Base-by-base conservation (phyloP, 2,797 vertebrate species). In the Myotis daubentonii region DNA sequence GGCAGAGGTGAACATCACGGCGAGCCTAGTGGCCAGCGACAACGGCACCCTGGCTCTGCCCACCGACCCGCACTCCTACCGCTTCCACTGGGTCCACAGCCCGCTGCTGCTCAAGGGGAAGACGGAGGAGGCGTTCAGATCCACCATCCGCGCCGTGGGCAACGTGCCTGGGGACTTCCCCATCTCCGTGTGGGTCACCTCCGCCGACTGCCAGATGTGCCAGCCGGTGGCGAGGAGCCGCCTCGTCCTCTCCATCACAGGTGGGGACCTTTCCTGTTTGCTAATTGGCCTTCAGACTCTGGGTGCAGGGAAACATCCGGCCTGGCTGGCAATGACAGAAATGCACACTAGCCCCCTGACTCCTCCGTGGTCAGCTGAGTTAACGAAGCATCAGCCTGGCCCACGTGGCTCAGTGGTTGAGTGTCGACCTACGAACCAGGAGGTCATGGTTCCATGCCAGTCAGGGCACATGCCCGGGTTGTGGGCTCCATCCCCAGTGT, bases 1-100 rank as follows among this genome's bases (percentile, higher is more conserved):
- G 79, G 97, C 98, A 15, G 97, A 98, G 80, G 98, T 97, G 66
- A 97, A 95, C 6, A 0, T 98, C 95, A 96, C 87, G 0, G 97
- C 98, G 86, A 97, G 68, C 47, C 95, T 98, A 72, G 95, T 62
- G 22, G 72, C 28, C 49, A 95, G 95, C 22, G 97, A 96, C 1
- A 17, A 97, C 0, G 93, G 90, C 81, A 95, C 89, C 5, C 19
- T 86, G 25, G 1, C 83, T 41, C 41, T 95, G 74, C 87, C 89
- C 1, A 0, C n/a, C 0, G 60, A 92, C 3, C 11, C 93, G 36
- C 89, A 85, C 36, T n/a, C 28, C 5, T 98, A 97, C 96, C 92
- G 87, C 86, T 98, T 98, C 44, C 98, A 98, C 91, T 98, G 98
- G 98, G 94, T 97, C 89, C 98, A 98, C 78, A 95, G 97, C 20